Evolutionary conservation across 1,140 invertebrate genomes (phyloP), one percentile per base, ranked within the genome.

Genomic region (Forficula auricularia): DNA sequence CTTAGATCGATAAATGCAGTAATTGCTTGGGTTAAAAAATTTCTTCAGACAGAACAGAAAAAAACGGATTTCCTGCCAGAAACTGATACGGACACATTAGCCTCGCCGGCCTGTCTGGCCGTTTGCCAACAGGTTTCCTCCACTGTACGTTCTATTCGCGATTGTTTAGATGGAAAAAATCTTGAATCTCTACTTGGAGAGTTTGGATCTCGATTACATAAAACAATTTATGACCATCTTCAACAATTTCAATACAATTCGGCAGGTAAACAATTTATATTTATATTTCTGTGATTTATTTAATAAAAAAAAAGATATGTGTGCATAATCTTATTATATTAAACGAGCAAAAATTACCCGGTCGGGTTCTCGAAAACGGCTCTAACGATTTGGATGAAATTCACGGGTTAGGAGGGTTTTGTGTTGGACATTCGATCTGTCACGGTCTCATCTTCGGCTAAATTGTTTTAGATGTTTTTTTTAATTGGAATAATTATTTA

Each of bases 61-160:
- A 95, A 95, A 58, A 82, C 79, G 1, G 94, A 98, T 60, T 98
- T 94, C 53, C 94, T 87, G 56, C 89, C 91, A 0, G 94, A 98
- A 61, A 80, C 70, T 3, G 81, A 85, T 53, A 54, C 65, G 35
- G 78, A 84, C 52, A 84, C 80, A 1, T 60, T 85, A 18, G 75
- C 75, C 6, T 84, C 81, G 19, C 62, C 72, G 3, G 88, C 91
- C 1, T 97, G 91, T 63, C 64, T 75, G 37, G 74, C 77, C 48
- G 89, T 97, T 2, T 81, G 85, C 10, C 79, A 83, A 45, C 94
- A 86, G 60, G 66, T 97, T 8, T 79, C 71, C 40, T 65, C 64
- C 3, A 77, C 82, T 48, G 77, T 85, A 47, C 72, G 73, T 38
- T 77, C 80, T 52, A 86, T 98, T 19, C 73, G 79, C 53, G 71